These are phyloP conservation scores for Paguma larvata DNA, from an alignment of 2,797 vertebrate genomes.

Conservation along the genomic window DNA sequence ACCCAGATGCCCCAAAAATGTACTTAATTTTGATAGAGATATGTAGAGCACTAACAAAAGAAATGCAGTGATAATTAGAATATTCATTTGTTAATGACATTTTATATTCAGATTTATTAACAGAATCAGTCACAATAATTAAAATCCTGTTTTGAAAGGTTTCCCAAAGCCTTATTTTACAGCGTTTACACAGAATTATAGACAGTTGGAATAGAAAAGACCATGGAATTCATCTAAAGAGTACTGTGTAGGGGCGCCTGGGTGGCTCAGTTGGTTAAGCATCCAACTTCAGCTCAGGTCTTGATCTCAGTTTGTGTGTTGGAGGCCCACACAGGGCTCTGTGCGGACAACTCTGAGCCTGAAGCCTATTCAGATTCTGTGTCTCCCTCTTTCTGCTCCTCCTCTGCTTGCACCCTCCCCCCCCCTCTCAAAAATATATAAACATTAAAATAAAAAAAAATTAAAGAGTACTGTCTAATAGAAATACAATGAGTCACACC, in stretches of 20 bases:
- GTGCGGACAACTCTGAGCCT: too few species aligned
- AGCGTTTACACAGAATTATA: background rate
- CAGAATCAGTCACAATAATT: background rate
- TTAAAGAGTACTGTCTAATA: background rate
- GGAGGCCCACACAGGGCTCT: too few species aligned
- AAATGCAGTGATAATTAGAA: constrained; percentile 26
- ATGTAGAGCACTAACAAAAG: background rate
- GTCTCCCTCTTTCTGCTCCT: too few species aligned
- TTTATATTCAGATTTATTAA: background rate
- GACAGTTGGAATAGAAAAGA: background rate
- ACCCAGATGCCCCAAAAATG: background rate
- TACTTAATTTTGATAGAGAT: background rate
- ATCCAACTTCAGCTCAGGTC: too few species aligned
- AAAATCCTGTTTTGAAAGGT: background rate
- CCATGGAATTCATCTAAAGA: background rate
- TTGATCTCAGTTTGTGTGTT: too few species aligned
- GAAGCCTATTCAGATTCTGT: too few species aligned
- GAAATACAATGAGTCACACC: background rate
- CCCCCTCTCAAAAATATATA: too few species aligned
- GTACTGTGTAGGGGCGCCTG: background rate
- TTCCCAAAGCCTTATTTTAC: background rate
- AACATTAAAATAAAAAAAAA: too few species aligned
- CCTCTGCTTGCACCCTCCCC: too few species aligned
- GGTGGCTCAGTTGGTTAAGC: too few species aligned
- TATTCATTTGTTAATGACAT: background rate